A percentile compares a stretch with the other conserved stretches of the same genome.
These are phyloP conservation scores for Gallinago nigripennis DNA, from an alignment of 2,797 vertebrate species.

Conservation along the genomic window DNA sequence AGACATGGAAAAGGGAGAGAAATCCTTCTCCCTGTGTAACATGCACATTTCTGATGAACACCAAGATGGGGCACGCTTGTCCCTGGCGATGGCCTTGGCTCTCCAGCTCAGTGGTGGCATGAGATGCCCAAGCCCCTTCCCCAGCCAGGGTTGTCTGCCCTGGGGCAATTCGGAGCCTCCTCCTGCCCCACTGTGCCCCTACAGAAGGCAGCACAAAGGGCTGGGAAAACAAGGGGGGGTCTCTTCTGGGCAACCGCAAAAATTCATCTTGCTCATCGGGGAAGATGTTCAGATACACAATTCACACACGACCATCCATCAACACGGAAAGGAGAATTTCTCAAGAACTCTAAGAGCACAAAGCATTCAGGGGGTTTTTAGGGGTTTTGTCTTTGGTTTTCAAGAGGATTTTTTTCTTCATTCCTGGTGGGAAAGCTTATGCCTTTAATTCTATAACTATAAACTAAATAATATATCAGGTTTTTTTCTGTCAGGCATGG, in stretches of 20 bases:
- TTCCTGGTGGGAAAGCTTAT: slow-evolving; percentile 29
- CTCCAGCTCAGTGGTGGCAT: accelerated
- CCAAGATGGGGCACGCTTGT: accelerated
- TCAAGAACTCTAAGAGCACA: neutral
- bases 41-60: accelerated
- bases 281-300: neutral
- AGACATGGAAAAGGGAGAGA: neutral
- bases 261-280: neutral
- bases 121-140: neutral
- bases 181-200: neutral
- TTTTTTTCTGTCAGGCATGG: slow-evolving; percentile 56
- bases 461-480: slow-evolving; percentile 72
- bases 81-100: accelerated
- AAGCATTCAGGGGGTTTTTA: neutral
- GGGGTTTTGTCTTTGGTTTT: neutral
- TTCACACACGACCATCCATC: neutral
- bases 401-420: neutral
- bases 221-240: neutral
- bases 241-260: neutral
- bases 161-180: neutral
- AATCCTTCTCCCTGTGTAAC: neutral
- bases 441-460: slow-evolving; percentile 63
- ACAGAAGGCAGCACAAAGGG: accelerated
- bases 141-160: neutral
- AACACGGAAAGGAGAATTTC: neutral